Conservation (phyloP, 2,797 vertebrate species). For the Meriones psammophilus region DNA sequence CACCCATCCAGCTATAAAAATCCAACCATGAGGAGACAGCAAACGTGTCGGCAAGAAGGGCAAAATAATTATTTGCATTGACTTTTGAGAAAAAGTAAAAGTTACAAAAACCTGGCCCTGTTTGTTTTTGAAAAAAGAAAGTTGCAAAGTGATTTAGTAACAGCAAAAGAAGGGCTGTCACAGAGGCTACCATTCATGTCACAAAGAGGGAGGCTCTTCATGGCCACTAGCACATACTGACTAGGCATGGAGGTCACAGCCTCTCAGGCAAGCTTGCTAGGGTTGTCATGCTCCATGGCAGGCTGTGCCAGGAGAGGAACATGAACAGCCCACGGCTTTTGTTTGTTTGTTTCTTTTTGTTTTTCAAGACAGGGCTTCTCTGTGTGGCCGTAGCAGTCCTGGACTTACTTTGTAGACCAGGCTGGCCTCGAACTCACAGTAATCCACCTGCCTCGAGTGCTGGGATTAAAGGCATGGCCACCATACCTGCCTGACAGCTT, state of each 20-base stretch:
- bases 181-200: neutral
- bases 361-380: too few species aligned
- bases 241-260: neutral
- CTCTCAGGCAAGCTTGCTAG: neutral
- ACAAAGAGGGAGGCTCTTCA: neutral
- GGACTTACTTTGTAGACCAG: too few species aligned
- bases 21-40: conserved; percentile 1
- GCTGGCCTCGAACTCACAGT: too few species aligned
- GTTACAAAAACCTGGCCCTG: neutral
- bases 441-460: too few species aligned
- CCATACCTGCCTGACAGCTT: neutral
- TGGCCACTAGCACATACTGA: neutral
- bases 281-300: neutral
- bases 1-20: conserved; percentile 18
- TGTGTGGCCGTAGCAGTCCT: too few species aligned
- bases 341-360: too few species aligned
- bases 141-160: conserved; percentile 36
- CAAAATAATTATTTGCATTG: conserved; percentile 30
- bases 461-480: too few species aligned
- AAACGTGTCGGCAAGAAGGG: neutral
- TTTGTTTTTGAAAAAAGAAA: conserved; percentile 38
- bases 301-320: neutral
- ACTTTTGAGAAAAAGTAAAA: conserved; percentile 4
- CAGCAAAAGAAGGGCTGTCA: neutral
- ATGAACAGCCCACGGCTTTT: neutral